These are phyloP conservation scores for Cacatua alba DNA, from an alignment of 2,113 vertebrate genomes.

Conservation along the genomic window DNA sequence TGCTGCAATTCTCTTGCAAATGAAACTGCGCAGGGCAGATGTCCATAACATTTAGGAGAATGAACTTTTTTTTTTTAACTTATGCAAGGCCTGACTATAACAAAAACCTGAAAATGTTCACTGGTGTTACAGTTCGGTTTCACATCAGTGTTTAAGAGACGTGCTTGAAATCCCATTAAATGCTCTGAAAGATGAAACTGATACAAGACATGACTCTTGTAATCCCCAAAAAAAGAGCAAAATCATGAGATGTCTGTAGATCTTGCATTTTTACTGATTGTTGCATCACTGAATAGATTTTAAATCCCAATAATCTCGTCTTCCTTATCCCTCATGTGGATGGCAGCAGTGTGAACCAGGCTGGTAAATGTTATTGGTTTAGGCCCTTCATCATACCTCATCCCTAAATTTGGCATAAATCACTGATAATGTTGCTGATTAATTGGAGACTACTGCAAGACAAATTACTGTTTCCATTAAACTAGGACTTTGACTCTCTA, in stretches of 20 bases:
- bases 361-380: not conserved
- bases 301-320: not conserved
- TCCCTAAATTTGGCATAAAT: not conserved
- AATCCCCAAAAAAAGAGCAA: not conserved
- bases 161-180: not conserved
- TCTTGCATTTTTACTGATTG: not conserved
- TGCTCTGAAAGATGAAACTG: not conserved
- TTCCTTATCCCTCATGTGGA: not conserved
- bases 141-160: not conserved
- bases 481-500: not conserved
- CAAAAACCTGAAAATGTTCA: not conserved
- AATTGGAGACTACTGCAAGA: not conserved
- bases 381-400: not conserved
- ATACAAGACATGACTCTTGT: not conserved
- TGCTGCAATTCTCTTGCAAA: not conserved
- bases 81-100: not conserved
- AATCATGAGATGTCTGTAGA: not conserved
- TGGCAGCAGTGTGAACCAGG: not conserved
- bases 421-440: not conserved
- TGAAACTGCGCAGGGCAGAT: not conserved
- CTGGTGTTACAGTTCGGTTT: not conserved
- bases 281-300: not conserved
- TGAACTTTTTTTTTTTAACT: not conserved
- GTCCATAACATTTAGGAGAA: not conserved
- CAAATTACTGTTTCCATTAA: not conserved